Base-by-base conservation (phyloP, 2,113 vertebrate genomes). In the Urocolius indicus region DNA sequence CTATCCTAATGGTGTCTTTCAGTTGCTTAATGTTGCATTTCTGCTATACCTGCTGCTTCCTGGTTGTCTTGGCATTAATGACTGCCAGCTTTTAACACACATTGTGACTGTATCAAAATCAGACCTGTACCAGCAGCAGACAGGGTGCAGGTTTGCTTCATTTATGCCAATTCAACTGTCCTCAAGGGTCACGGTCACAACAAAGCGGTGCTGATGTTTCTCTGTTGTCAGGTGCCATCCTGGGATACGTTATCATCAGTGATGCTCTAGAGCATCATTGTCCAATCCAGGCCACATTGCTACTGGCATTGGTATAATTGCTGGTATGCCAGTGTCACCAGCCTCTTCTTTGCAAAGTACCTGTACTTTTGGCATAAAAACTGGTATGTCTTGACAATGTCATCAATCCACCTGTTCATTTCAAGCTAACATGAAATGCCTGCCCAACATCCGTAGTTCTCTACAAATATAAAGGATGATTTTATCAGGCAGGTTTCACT, bases 151-250 rank as follows among this genome's bases (percentile, higher is more conserved):
- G 14, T 65, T 83, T 83, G 16, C 29, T 89, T 75, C 45, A 20
- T 55, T 34, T 43, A 30, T 36, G 46, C 46, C 48, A 83, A 41
- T 48, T 67, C 41, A n/a, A 2, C 24, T 46, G 11, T 41, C 24
- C 24, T 26, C 13, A 43, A 58, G 26, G 7, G 14, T 72, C 19
- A 30, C 0, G 1, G 30, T 32, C 4, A 16, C 49, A 80, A n/a
- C 19, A 46, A 83, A 68, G 22, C 2, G 1, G 13, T 38, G 43
- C 9, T 0, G 1, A 12, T 22, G 15, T 27, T 91, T 74, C 21
- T 83, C 34, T 43, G 30, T 27, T 30, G 16, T n/a, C 17, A 32
- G 32, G 27, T 38, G 22, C 52, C 27, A 11, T 75, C 36, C 57
- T 63, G 38, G 58, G 16, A 3, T 41, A 55, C 13, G 17, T 51